Percentiles rank a stretch among this genome's conserved stretches.
These are phyloP conservation scores for Dermatophagoides farinae DNA, from an alignment of 1,140 invertebrate species.

Conservation along the genomic window DNA sequence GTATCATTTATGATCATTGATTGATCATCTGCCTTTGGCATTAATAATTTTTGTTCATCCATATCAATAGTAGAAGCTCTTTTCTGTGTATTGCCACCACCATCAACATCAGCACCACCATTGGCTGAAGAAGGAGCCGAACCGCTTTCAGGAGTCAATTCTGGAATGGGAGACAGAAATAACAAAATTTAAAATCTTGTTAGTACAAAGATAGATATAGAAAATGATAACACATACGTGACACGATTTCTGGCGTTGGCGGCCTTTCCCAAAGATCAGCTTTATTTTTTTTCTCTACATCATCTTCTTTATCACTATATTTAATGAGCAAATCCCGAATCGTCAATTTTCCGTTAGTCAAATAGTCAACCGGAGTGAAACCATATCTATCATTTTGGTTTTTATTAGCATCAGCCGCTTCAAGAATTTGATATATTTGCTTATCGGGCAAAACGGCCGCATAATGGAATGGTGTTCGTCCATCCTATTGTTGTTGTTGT, in stretches of 20 bases:
- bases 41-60: background rate
- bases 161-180: background rate
- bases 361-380: constrained; percentile 45
- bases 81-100: background rate
- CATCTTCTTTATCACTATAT: constrained; percentile 6
- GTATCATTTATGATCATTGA: background rate
- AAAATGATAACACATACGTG: constrained; percentile 15
- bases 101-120: no score
- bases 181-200: background rate
- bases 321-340: constrained; percentile 19
- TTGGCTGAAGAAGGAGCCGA: background rate
- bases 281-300: constrained; percentile 5
- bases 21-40: background rate
- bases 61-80: background rate
- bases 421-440: constrained; percentile 56
- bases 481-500: constrained; percentile 31
- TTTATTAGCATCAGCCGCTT: constrained; percentile 61
- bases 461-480: constrained; percentile 70
- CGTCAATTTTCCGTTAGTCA: constrained; percentile 28
- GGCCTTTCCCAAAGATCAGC: constrained; percentile 20
- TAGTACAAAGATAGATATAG: background rate
- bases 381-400: constrained; percentile 58
- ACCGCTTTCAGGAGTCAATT: background rate
- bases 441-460: constrained; percentile 61
- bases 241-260: constrained; percentile 19